Percentiles rank a stretch among this genome's conserved stretches.
Evolutionary conservation across 2,888 invertebrate species (phyloP).

Genomic region (Coleophora flavipennella): DNA sequence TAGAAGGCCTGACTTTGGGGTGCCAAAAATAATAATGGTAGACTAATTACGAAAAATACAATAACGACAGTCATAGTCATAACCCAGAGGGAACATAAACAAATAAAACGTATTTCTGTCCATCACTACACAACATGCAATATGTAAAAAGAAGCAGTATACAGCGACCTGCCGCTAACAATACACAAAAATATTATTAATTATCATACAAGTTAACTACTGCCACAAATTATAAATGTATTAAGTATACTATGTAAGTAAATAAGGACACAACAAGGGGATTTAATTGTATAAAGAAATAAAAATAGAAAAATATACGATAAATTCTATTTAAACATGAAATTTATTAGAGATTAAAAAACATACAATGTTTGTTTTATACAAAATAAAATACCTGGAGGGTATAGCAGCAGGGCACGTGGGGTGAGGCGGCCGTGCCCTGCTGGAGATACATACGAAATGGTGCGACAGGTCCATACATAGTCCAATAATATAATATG

Average conservation of each 20-base stretch:
- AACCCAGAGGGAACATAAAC: conserved; percentile 58
- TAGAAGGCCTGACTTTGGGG: conserved; percentile 37
- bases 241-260: conserved; percentile 52
- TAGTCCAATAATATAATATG: conserved; percentile 67
- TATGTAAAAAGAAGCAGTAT: conserved; percentile 40
- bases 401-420: conserved; percentile 37
- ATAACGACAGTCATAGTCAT: conserved; percentile 47
- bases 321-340: conserved; percentile 71
- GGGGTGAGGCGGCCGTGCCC: conserved; percentile 30
- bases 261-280: conserved; percentile 57
- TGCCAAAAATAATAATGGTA: conserved; percentile 48
- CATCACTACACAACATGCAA: conserved; percentile 62
- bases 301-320: conserved; percentile 70
- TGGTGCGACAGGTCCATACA: conserved; percentile 66
- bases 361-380: conserved; percentile 69
- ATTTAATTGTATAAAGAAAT: conserved; percentile 54
- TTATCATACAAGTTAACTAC: conserved; percentile 48
- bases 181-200: conserved; percentile 45
- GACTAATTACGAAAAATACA: conserved; percentile 43
- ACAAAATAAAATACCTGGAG: conserved; percentile 71
- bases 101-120: conserved; percentile 58
- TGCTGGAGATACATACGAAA: conserved; percentile 31
- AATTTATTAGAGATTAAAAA: conserved; percentile 71
- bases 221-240: conserved; percentile 63
- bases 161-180: conserved; percentile 54